phyloP scores from a whole-genome alignment of 1,140 invertebrate species.

The Pseudachorutes palmiensis region DNA sequence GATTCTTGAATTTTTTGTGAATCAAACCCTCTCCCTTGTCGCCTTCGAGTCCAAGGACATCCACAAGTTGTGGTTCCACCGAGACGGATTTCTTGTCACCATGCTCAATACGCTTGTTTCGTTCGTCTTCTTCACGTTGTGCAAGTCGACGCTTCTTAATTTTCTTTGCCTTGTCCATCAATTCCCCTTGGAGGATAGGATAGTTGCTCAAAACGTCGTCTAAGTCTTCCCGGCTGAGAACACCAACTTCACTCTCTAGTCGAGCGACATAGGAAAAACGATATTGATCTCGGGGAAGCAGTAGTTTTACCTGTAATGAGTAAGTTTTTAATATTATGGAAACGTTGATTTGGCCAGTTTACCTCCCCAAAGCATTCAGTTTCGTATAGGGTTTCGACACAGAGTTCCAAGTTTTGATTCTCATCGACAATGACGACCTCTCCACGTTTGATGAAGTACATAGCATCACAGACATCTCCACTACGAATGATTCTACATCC shows the following conservation, averaged over 20 bases:
- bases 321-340: background rate
- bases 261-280: constrained; percentile 32
- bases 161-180: constrained; percentile 20
- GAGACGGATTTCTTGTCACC: too few relatives aligned
- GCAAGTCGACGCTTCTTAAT: constrained; percentile 12
- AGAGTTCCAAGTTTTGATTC: constrained; percentile 29
- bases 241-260: constrained; percentile 33
- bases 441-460: constrained; percentile 35
- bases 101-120: background rate
- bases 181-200: constrained; percentile 21
- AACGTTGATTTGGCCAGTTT: background rate
- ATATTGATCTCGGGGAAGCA: constrained; percentile 26
- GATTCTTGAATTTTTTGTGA: too few relatives aligned
- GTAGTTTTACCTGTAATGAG: constrained; percentile 27
- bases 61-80: too few relatives aligned
- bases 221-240: constrained; percentile 24
- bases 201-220: constrained; percentile 29
- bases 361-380: constrained; percentile 37
- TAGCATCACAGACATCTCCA: constrained; percentile 30
- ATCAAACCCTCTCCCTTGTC: too few relatives aligned
- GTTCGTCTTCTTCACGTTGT: background rate
- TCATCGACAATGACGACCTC: constrained; percentile 35
- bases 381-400: constrained; percentile 31
- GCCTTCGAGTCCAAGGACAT: too few relatives aligned
- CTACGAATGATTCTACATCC: constrained; percentile 29